These are phyloP conservation scores for Micromys minutus DNA, from an alignment of 2,113 vertebrate species.

Conservation along the genomic window DNA sequence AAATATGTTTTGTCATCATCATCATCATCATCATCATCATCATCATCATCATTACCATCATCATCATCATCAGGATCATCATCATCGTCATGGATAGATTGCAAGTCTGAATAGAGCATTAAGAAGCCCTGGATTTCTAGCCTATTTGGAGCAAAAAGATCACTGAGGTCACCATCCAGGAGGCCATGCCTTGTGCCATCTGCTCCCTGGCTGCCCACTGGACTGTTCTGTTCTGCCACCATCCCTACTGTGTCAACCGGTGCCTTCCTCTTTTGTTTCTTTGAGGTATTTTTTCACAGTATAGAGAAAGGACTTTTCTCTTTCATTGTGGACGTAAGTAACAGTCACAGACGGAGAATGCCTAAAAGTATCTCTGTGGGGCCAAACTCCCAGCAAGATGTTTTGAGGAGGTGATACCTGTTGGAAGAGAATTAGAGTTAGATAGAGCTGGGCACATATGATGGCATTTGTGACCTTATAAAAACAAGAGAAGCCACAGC, in stretches of 20 bases:
- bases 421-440: background rate
- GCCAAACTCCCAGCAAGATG: too few relatives aligned
- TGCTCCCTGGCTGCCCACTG: background rate
- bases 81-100: background rate
- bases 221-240: background rate
- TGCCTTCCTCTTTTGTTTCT: background rate
- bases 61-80: too few relatives aligned
- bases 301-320: background rate
- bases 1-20: too few relatives aligned
- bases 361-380: background rate
- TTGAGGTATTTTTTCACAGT: background rate
- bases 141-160: background rate
- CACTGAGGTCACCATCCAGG: background rate
- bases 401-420: background rate
- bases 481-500: background rate
- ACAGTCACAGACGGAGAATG: background rate
- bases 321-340: background rate
- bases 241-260: fast-evolving
- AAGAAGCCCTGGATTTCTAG: background rate
- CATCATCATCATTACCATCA: too few relatives aligned
- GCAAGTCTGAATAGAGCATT: background rate
- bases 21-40: too few relatives aligned
- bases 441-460: background rate
- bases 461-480: background rate
- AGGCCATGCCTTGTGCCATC: background rate